phyloP scores from a whole-genome alignment of 2,797 vertebrate species.

The Micromesistius poutassou region DNA sequence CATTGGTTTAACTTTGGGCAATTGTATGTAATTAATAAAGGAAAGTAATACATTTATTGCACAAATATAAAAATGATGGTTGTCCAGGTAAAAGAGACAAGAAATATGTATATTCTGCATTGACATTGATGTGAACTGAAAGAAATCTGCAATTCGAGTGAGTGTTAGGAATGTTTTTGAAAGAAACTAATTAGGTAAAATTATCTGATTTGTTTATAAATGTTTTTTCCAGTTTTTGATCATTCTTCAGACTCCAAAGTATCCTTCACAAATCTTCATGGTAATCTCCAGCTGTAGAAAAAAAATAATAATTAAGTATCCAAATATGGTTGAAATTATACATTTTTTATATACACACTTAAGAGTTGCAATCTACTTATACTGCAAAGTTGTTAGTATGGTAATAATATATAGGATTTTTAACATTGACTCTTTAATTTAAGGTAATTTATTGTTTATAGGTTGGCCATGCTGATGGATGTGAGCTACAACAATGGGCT shows the following conservation, averaged over 20 bases:
- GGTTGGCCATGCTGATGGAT: conserved; percentile 80
- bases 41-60: conserved; percentile 3
- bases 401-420: neutral
- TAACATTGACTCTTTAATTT: conserved; percentile 25
- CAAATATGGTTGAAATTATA: too few relatives aligned
- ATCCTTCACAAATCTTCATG: conserved; percentile 56
- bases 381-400: neutral
- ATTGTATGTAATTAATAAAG: conserved; percentile 13
- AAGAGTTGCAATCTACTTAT: neutral
- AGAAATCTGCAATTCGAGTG: neutral
- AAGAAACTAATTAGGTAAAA: conserved; percentile 25
- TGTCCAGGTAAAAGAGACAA: neutral
- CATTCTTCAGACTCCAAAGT: conserved; percentile 18
- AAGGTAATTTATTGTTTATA: conserved; percentile 55
- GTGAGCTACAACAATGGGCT: conserved; percentile 64
- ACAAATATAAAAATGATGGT: conserved; percentile 20
- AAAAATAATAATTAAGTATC: neutral
- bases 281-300: conserved; percentile 48
- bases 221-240: neutral
- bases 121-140: neutral
- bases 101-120: neutral
- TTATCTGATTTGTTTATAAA: conserved; percentile 13
- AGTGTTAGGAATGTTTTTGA: conserved; percentile 19
- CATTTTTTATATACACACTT: neutral
- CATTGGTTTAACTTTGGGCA: conserved; percentile 2